Evolutionary conservation across 2,797 vertebrate genomes (phyloP).

Genomic region (Peromyscus nudipes): DNA sequence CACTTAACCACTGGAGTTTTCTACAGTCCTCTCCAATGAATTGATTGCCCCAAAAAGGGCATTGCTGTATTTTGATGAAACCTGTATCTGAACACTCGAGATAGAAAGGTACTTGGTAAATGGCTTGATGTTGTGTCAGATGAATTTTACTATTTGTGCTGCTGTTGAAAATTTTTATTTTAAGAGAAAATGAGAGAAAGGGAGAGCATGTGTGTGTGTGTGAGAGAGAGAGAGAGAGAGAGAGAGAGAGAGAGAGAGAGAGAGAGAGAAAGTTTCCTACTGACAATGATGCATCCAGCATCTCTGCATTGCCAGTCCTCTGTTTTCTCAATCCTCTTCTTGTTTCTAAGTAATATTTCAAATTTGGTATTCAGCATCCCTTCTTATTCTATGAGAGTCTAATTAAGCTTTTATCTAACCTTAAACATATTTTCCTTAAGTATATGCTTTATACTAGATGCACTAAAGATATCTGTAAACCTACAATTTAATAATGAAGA

Average conservation of each 20-base stretch:
- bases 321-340: background rate
- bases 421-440: background rate
- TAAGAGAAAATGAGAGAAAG: background rate
- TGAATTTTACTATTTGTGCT: background rate
- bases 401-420: background rate
- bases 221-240: no score
- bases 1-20: background rate
- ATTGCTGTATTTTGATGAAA: background rate
- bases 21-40: background rate
- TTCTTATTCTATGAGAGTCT: background rate
- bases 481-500: background rate
- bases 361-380: background rate
- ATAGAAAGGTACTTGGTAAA: background rate
- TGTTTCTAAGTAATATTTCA: background rate
- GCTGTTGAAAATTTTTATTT: background rate
- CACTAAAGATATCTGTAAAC: background rate
- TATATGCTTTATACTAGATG: background rate
- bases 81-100: background rate
- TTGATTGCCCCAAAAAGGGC: background rate
- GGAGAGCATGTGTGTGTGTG: background rate
- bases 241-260: no score
- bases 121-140: background rate
- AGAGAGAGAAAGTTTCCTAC: background rate
- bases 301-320: background rate
- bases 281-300: fast-evolving